Percentiles rank a stretch among this genome's conserved stretches.
These are phyloP conservation scores for Benitochromis conjunctus DNA, from an alignment of 2,113 vertebrate genomes.

Conservation along the genomic window DNA sequence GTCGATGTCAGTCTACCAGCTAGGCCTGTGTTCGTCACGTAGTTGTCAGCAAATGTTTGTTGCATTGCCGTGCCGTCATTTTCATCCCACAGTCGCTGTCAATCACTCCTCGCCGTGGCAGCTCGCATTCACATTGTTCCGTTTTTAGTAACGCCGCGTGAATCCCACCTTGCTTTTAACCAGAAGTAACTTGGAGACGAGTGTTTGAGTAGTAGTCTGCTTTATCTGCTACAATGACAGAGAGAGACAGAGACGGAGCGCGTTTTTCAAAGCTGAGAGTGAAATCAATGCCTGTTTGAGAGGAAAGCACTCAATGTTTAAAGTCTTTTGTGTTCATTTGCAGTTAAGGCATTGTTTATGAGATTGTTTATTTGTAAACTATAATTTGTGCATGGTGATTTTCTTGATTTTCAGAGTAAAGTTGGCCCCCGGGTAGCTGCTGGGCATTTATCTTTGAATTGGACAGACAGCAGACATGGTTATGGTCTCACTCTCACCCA, in stretches of 20 bases:
- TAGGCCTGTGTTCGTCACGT: slow-evolving; percentile 24
- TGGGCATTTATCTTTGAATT: neutral
- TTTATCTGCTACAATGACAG: neutral
- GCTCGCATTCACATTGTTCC: slow-evolving; percentile 35
- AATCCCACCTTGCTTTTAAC: slow-evolving; percentile 5
- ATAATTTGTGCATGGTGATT: neutral
- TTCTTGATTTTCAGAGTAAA: neutral
- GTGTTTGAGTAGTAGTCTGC: neutral
- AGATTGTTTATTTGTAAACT: neutral
- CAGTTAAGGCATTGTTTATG: neutral
- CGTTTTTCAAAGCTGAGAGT: neutral
- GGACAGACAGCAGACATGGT: slow-evolving; percentile 14
- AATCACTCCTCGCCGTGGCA: slow-evolving; percentile 19
- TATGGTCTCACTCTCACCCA: slow-evolving; percentile 37
- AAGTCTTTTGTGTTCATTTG: neutral
- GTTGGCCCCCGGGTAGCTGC: neutral
- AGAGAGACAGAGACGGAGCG: neutral
- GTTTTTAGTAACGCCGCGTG: slow-evolving; percentile 31
- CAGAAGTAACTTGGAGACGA: neutral
- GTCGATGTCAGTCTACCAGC: slow-evolving; percentile 38
- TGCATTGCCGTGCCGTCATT: slow-evolving; percentile 38
- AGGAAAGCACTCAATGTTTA: neutral
- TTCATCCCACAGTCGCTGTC: slow-evolving; percentile 52
- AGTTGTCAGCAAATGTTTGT: slow-evolving; percentile 46
- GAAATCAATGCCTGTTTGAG: slow-evolving; percentile 8